Percentiles rank a stretch among this genome's conserved stretches.
phyloP scores from a whole-genome alignment of 1,140 invertebrate genomes.

The Hydropsyche tenuis region DNA sequence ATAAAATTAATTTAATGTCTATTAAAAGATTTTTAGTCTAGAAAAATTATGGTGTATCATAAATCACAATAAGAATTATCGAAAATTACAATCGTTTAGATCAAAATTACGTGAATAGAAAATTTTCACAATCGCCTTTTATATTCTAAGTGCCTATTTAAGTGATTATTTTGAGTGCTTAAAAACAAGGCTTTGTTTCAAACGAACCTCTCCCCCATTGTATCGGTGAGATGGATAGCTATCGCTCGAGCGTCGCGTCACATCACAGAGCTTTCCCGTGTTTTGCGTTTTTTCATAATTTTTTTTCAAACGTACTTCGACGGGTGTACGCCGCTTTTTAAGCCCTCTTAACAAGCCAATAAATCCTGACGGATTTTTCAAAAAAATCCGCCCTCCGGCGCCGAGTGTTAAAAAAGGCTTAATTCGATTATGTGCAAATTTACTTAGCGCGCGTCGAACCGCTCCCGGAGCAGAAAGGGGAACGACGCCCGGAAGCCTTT shows the following conservation, averaged over 20 bases:
- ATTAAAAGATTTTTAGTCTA: no score
- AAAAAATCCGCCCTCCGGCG: constrained; percentile 26
- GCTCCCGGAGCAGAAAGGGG: constrained; percentile 4
- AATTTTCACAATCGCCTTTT: no score
- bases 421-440: constrained; percentile 52
- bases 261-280: not conserved
- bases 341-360: constrained; percentile 51
- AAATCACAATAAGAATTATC: no score
- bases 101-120: no score
- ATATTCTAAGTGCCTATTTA: no score
- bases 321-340: constrained; percentile 44
- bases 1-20: no score
- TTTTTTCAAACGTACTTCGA: no score
- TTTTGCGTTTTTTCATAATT: not conserved
- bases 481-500: constrained; percentile 21
- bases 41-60: no score
- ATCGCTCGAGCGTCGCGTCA: not conserved
- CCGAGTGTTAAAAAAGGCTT: constrained; percentile 51
- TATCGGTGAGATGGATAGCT: not conserved
- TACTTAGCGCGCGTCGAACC: constrained; percentile 47
- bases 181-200: not conserved
- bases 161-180: not conserved
- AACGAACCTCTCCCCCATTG: not conserved
- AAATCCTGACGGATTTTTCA: constrained; percentile 50
- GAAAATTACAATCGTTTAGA: no score